These are phyloP conservation scores for Dicycla oo DNA, from an alignment of 2,888 invertebrate genomes.

Conservation along the genomic window DNA sequence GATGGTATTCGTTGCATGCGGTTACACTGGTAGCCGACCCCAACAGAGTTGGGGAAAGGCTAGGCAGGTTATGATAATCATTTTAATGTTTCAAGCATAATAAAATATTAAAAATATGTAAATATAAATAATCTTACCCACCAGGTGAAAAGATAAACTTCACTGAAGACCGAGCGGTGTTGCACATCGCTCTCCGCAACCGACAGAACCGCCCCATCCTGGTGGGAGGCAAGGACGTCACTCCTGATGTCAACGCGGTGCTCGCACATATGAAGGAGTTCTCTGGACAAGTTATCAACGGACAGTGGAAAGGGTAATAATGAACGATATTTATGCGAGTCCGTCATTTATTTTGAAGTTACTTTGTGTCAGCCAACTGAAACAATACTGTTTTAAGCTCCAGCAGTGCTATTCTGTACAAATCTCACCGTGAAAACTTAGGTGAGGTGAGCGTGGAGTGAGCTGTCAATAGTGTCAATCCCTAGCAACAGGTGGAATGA, in stretches of 20 bases:
- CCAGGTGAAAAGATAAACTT: conserved; percentile 98
- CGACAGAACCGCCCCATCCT: conserved; percentile 94
- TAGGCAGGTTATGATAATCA: too few relatives aligned
- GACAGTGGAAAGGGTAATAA: conserved; percentile 92
- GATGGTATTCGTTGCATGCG: too few relatives aligned
- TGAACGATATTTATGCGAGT: not conserved
- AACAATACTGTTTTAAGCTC: not conserved
- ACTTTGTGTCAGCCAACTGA: not conserved
- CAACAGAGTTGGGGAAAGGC: too few relatives aligned
- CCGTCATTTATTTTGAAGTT: not conserved
- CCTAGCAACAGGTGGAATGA: too few relatives aligned
- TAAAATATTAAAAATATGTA: too few relatives aligned
- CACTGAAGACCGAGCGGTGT: conserved; percentile 98
- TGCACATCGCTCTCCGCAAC: conserved; percentile 98
- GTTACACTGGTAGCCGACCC: too few relatives aligned
- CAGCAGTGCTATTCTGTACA: too few relatives aligned
- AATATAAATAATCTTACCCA: not conserved
- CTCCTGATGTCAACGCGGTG: conserved; percentile 97
- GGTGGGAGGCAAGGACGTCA: conserved; percentile 94
- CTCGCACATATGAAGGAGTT: conserved; percentile 98
- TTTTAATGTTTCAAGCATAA: too few relatives aligned
- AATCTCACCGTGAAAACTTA: too few relatives aligned
- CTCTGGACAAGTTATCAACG: conserved; percentile 93
- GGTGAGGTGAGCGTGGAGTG: too few relatives aligned
- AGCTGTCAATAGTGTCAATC: too few relatives aligned